phyloP scores from a whole-genome alignment of 2,888 invertebrate species.

The Caenorhabditis sp. region DNA sequence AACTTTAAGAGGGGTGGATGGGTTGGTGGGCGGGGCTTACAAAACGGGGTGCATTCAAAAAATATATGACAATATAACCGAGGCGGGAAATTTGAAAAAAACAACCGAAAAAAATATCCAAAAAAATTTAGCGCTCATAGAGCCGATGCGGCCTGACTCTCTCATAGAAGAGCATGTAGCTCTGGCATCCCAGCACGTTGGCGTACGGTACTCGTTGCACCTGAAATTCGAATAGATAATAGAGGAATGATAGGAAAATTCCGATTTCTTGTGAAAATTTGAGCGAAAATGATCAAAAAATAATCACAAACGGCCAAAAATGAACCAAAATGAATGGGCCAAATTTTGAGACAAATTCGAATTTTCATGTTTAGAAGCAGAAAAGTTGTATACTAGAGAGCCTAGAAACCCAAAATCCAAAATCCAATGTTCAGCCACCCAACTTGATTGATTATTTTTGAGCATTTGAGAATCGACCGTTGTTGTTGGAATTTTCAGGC shows the following conservation, averaged over 20 bases:
- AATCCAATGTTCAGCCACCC: no score
- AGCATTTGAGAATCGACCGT: no score
- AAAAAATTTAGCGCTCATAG: constrained; percentile 37
- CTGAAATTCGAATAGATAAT: constrained; percentile 53
- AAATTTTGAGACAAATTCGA: no score
- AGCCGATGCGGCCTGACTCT: constrained; percentile 67
- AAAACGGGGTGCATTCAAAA: neutral
- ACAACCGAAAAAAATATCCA: neutral
- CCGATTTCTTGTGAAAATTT: neutral
- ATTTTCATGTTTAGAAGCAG: no score
- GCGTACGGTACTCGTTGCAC: constrained; percentile 88
- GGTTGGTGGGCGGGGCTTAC: no score
- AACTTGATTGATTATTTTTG: no score
- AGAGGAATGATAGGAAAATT: neutral
- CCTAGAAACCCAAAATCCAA: no score
- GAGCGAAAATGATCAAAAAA: no score
- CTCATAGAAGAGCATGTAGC: constrained; percentile 96
- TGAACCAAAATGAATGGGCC: no score
- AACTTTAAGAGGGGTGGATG: neutral
- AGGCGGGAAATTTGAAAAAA: neutral
- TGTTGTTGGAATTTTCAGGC: no score
- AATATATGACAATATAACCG: neutral
- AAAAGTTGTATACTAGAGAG: no score
- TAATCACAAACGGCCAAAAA: no score
- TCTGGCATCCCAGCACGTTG: constrained; percentile 91